Evolutionary conservation across 1,140 invertebrate species (phyloP).

Genomic region (Papilio polytes): DNA sequence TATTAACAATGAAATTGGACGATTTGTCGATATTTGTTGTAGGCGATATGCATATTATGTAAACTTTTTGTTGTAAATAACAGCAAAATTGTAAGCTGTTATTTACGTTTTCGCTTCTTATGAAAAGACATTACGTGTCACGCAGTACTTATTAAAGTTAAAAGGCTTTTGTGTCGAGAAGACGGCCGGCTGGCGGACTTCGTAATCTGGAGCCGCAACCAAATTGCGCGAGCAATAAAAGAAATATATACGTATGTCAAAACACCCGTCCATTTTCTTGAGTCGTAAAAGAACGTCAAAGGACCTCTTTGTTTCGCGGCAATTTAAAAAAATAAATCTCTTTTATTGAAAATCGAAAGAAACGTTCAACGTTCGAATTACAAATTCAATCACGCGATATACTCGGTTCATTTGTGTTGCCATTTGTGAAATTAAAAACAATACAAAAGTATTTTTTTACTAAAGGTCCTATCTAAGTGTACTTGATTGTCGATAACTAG

Average conservation of each 20-base stretch:
- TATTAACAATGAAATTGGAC: slow-evolving; percentile 18
- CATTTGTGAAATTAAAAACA: slow-evolving; percentile 8
- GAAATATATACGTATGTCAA: slow-evolving; percentile 63
- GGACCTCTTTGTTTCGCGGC: slow-evolving; percentile 56
- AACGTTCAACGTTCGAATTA: slow-evolving; percentile 50
- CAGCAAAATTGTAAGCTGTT: slow-evolving; percentile 26
- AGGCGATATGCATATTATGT: slow-evolving; percentile 8
- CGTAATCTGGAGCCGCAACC: slow-evolving; percentile 47
- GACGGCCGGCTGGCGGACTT: slow-evolving; percentile 43
- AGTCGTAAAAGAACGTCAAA: slow-evolving; percentile 52
- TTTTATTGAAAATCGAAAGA: slow-evolving; percentile 47
- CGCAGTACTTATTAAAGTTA: slow-evolving; percentile 52
- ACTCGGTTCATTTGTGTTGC: slow-evolving; percentile 28
- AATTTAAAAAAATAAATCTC: slow-evolving; percentile 57
- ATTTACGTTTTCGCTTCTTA: slow-evolving; percentile 21
- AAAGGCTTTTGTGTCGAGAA: slow-evolving; percentile 43
- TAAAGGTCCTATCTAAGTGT: neutral
- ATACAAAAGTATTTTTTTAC: neutral
- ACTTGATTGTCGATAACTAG: neutral
- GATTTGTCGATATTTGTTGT: neutral
- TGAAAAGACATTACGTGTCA: slow-evolving; percentile 40
- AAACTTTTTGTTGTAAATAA: slow-evolving; percentile 13
- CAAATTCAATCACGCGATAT: slow-evolving; percentile 53
- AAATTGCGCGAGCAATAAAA: slow-evolving; percentile 65
- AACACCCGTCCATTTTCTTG: slow-evolving; percentile 56